A percentile compares a stretch with the other conserved stretches of the same genome.
Evolutionary conservation across 1,140 invertebrate genomes (phyloP).

Genomic region (Drosophila lacteicornis): DNA sequence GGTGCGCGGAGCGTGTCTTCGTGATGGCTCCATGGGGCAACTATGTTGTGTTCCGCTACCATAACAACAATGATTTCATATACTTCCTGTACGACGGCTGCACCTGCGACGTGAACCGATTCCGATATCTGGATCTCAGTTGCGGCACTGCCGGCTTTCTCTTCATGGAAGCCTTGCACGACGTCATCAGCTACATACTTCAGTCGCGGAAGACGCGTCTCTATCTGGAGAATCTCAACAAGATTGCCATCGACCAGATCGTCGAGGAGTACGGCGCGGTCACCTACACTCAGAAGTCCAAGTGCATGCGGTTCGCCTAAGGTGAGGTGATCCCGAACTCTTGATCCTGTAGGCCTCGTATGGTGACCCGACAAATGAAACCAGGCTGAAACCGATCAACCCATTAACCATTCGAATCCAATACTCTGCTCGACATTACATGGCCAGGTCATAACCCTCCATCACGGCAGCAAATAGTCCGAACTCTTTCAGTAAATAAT

Average conservation of each 20-base stretch:
- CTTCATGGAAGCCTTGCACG: slow-evolving; percentile 72
- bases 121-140: slow-evolving; percentile 79
- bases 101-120: slow-evolving; percentile 80
- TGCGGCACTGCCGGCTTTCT: slow-evolving; percentile 79
- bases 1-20: slow-evolving; percentile 78
- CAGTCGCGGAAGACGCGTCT: slow-evolving; percentile 73
- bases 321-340: background rate
- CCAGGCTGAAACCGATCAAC: background rate
- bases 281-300: slow-evolving; percentile 74
- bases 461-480: background rate
- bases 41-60: slow-evolving; percentile 78
- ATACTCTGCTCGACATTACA: slow-evolving; percentile 1
- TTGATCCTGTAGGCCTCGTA: background rate
- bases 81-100: slow-evolving; percentile 81
- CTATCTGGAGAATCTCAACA: slow-evolving; percentile 73
- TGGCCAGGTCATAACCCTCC: background rate
- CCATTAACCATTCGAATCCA: background rate
- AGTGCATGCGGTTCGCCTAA: slow-evolving; percentile 72
- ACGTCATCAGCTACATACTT: slow-evolving; percentile 79
- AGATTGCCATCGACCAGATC: slow-evolving; percentile 74
- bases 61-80: slow-evolving; percentile 68
- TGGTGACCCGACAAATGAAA: background rate
- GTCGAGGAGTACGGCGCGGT: slow-evolving; percentile 78
- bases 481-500: background rate
- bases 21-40: slow-evolving; percentile 84